Base-by-base conservation (phyloP, 2,113 vertebrate species). In the Peromyscus californicus region DNA sequence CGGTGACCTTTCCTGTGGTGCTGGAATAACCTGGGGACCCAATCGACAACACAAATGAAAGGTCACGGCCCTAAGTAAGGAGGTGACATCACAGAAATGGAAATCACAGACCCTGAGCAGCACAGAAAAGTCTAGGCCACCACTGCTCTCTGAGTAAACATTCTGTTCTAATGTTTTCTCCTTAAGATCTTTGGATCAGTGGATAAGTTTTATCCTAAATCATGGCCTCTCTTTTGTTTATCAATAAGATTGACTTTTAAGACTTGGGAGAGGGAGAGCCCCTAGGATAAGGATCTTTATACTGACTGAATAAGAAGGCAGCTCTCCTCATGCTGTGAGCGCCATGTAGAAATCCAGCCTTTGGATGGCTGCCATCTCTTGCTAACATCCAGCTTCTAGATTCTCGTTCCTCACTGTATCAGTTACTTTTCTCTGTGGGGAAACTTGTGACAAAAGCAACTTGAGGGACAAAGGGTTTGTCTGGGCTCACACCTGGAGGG, bases 161-260 rank as follows among this genome's bases (percentile, higher is more conserved):
- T 21, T 72, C 24, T 69, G 0, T 54, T 75, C 39, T 76, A 39
- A 24, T 80, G 21, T 61, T 69, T 36, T 11, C 33, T 5, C 26
- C 93, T 9, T 31, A 61, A 92, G 80, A 7, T 17, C 1, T 31
- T 51, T 51, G 75, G 26, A 69, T 39, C 80, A 54, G 78, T 82
- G 63, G 65, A 51, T 1, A 59, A 5, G 8, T 36, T 97, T 96
- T 89, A 82, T 54, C 48, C 57, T 97, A 36, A 78, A 36, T 85
- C 61, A 87, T 39, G 92, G 89, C 4, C 2, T 76, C 12, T 36
- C 22, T 13, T 67, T 79, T 90, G 75, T 80, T 91, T 97, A 45
- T 93, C 96, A 97, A 82, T 48, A 93, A 96, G 92, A 90, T 54
- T 92, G 97, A 95, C 92, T 51, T 87, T 61, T 36, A 72, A 19